Evolutionary conservation across 2,797 vertebrate genomes (phyloP).

Genomic region (Pachyuromys duprasi): DNA sequence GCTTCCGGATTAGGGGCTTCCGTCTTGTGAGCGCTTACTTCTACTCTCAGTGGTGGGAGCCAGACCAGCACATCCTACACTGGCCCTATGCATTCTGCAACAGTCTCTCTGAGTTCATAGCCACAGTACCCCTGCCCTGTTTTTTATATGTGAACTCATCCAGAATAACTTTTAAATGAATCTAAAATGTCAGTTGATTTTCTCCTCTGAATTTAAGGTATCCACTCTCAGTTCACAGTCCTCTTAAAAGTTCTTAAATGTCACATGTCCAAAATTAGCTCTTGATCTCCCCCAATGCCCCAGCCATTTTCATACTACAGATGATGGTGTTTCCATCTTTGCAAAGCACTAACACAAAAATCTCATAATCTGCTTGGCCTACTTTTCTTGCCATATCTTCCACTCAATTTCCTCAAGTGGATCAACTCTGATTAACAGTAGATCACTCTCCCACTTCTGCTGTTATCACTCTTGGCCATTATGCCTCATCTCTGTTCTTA

Average conservation of each 20-base stretch:
- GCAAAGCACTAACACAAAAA: neutral
- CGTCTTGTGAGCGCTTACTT: neutral
- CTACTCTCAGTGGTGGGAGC: neutral
- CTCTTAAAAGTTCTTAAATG: neutral
- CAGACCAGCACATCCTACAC: neutral
- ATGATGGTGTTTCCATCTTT: neutral
- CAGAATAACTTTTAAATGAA: neutral
- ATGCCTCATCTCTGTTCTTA: neutral
- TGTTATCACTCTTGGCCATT: neutral
- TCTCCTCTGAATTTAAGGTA: neutral
- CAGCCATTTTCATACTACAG: neutral
- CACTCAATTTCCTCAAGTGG: neutral
- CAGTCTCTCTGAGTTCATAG: neutral
- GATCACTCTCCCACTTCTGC: neutral
- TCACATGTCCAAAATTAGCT: neutral
- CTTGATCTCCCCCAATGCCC: neutral
- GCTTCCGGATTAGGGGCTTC: no score
- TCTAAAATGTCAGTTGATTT: neutral
- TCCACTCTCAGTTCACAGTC: neutral
- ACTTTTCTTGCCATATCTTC: neutral
- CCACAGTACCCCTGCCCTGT: no score
- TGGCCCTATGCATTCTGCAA: neutral
- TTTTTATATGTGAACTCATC: neutral
- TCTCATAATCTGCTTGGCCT: neutral
- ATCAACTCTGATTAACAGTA: neutral